Percentiles rank a stretch among this genome's conserved stretches.
Conservation (phyloP, 2,797 vertebrate species). For the Brachyrhaphis roseni region DNA sequence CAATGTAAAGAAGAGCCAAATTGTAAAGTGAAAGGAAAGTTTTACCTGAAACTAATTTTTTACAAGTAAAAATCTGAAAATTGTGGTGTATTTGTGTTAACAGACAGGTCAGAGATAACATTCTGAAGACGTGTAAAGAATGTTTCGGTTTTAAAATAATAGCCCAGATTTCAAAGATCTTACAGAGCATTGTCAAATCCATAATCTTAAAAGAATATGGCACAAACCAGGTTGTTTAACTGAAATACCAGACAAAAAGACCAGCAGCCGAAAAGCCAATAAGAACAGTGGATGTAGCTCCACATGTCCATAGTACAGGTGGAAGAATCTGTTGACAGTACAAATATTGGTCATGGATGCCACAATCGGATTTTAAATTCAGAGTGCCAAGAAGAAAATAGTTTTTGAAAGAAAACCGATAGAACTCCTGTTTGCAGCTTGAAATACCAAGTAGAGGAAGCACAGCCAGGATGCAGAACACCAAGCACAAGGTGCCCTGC, state of each 20-base stretch:
- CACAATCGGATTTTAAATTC: neutral
- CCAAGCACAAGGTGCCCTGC: neutral
- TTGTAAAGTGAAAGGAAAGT: neutral
- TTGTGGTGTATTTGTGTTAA: neutral
- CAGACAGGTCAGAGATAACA: neutral
- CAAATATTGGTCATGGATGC: neutral
- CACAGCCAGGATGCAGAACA: neutral
- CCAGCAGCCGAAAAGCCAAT: neutral
- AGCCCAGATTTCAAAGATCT: neutral
- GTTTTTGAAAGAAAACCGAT: neutral
- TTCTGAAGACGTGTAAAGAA: neutral
- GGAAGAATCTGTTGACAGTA: neutral
- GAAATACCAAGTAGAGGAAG: neutral
- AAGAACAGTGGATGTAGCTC: neutral
- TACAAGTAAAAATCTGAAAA: neutral
- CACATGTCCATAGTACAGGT: neutral
- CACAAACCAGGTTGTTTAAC: neutral
- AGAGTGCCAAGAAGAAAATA: neutral
- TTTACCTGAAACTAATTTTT: neutral
- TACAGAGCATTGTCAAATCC: neutral
- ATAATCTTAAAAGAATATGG: neutral
- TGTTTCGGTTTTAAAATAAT: neutral
- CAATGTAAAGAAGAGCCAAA: neutral
- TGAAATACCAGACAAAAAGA: neutral
- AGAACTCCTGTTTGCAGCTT: neutral